Evolutionary conservation across 1,140 invertebrate genomes (phyloP).

Genomic region (Drosophila arawakana): DNA sequence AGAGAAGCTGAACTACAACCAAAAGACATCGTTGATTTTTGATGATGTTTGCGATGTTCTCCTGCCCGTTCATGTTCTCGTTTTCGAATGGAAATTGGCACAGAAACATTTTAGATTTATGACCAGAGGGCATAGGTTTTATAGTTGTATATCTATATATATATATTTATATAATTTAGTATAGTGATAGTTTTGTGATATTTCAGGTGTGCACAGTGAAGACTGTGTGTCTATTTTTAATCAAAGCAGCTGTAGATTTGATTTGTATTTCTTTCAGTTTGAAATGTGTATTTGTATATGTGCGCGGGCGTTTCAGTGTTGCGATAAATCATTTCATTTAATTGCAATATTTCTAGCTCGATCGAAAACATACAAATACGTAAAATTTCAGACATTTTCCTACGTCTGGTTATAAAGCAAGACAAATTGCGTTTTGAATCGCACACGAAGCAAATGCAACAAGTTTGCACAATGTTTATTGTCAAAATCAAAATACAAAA

Average conservation of each 20-base stretch:
- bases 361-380: slow-evolving; percentile 33
- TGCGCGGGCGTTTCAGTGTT: slow-evolving; percentile 60
- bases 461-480: slow-evolving; percentile 67
- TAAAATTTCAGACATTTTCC: slow-evolving; percentile 57
- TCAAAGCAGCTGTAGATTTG: slow-evolving; percentile 31
- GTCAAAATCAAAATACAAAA: slow-evolving; percentile 19
- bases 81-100: slow-evolving; percentile 69
- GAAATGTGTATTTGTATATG: background rate
- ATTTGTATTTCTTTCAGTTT: slow-evolving; percentile 21
- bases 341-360: slow-evolving; percentile 73
- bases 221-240: slow-evolving; percentile 51
- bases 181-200: slow-evolving; percentile 31
- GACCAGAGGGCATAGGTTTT: slow-evolving; percentile 54
- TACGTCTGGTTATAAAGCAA: slow-evolving; percentile 49
- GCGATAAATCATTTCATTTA: slow-evolving; percentile 73
- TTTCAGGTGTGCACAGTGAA: slow-evolving; percentile 58
- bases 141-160: slow-evolving; percentile 6
- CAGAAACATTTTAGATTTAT: slow-evolving; percentile 60
- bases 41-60: slow-evolving; percentile 53
- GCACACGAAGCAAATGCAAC: slow-evolving; percentile 70
- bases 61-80: slow-evolving; percentile 14
- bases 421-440: slow-evolving; percentile 69
- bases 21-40: slow-evolving; percentile 34
- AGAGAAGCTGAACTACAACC: slow-evolving; percentile 42
- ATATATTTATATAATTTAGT: background rate